Base-by-base conservation (phyloP, 2,113 vertebrate genomes). In the Nothoprocta pentlandii region DNA sequence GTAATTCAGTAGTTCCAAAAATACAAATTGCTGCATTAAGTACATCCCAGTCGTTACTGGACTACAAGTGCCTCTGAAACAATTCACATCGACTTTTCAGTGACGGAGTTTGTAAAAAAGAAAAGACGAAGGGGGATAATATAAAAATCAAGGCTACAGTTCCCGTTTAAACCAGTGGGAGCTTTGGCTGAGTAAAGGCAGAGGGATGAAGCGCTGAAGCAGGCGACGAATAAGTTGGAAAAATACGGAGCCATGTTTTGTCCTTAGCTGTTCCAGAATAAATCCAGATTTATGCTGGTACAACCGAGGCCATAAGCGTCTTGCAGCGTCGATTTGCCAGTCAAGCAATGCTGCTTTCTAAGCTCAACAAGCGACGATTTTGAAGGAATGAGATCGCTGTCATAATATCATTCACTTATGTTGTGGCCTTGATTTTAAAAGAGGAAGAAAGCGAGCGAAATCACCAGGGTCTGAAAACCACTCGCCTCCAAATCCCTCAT, bases 361-460 rank as follows among this genome's bases (percentile, higher is more conserved):
- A 97, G 96, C 84, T 85, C 96, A 96, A 96, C 46, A 83, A 95
- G 93, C 91, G 96, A 97, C 82, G 95, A 93, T 95, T 90, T 83
- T 93, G 82, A 95, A 97, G 88, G 83, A 96, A 97, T 95, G 96
- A 96, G 96, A 97, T 97, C 97, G 97, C 58, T 82, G 95, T 94
- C 96, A 87, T 87, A 91, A 73, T 93, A 89, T 89, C 91, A 88
- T 93, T 96, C 88, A 82, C 90, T 96, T 96, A 93, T 95, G 94
- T 95, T 95, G 95, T 85, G 94, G 96, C 73, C 87, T 85, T 92
- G 92, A 94, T 96, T 97, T 96, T 96, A 95, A 96, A 95, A 92
- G 83, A 87, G 70, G 92, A 64, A 80, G 85, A 84, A 11, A 69
- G 44, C 14, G 84, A 92, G 82, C 95, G 87, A 92, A 94, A 84